Conservation (phyloP, 2,797 vertebrate genomes). For the Lateolabrax maculatus region DNA sequence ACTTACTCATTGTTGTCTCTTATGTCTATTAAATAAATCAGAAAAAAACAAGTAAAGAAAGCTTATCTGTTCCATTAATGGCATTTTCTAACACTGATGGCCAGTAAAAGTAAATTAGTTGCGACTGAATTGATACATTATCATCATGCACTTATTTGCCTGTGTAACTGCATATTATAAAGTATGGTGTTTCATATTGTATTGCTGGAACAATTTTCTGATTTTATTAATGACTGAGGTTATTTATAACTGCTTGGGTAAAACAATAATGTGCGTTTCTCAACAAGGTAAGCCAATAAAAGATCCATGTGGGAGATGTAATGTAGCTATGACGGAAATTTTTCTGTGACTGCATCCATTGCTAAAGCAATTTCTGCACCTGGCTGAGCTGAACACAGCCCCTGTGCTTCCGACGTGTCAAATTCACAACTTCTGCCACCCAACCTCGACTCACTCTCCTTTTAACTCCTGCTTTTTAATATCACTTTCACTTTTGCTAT, state of each 20-base stretch:
- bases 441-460: constrained; percentile 37
- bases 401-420: constrained; percentile 43
- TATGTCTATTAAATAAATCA: neutral
- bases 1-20: neutral
- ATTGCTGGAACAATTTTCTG: neutral
- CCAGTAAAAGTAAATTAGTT: neutral
- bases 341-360: constrained; percentile 1
- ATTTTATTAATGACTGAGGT: no score
- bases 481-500: constrained; percentile 72
- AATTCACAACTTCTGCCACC: constrained; percentile 55
- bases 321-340: constrained; percentile 1
- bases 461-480: constrained; percentile 69
- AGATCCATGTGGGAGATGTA: neutral
- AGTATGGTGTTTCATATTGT: neutral
- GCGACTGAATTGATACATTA: neutral
- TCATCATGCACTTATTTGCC: neutral
- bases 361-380: constrained; percentile 24
- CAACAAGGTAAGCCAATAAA: neutral
- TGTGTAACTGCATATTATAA: neutral
- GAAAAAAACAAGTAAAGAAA: neutral
- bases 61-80: neutral
- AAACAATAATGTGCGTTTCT: neutral
- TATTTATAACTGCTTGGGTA: neutral
- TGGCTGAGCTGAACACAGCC: constrained; percentile 44
- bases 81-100: neutral